Conservation (phyloP, 2,888 invertebrate species). For the Theristus sp. region DNA sequence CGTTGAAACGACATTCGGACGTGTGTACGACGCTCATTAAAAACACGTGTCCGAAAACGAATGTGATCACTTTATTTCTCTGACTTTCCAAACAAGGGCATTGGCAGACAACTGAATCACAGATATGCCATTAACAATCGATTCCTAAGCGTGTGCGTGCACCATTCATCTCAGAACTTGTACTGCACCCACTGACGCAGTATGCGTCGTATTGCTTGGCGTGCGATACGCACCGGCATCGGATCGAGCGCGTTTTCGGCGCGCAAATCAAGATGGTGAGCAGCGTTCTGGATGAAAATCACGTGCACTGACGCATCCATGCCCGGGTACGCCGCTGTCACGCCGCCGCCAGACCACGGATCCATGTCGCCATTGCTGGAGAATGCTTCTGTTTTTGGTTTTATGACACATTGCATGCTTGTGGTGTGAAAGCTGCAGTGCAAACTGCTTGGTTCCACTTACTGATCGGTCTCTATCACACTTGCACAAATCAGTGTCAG, state of each 20-base stretch:
- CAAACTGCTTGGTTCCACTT: not conserved
- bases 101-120: too few relatives aligned
- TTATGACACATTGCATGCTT: too few relatives aligned
- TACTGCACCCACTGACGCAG: not conserved
- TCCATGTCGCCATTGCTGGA: slow-evolving; percentile 36
- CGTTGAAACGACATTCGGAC: too few relatives aligned
- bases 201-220: not conserved
- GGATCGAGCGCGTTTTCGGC: not conserved
- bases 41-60: too few relatives aligned
- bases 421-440: not conserved
- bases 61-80: too few relatives aligned
- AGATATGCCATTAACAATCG: too few relatives aligned
- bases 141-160: too few relatives aligned
- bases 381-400: too few relatives aligned
- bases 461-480: too few relatives aligned
- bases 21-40: too few relatives aligned
- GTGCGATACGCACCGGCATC: not conserved
- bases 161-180: not conserved
- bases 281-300: not conserved
- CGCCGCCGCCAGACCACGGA: slow-evolving; percentile 35
- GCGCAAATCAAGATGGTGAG: not conserved
- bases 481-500: too few relatives aligned
- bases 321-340: not conserved
- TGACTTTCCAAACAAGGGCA: too few relatives aligned
- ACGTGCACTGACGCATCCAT: not conserved